These are phyloP conservation scores for Dryobotodes eremita DNA, from an alignment of 2,888 invertebrate species.

Conservation along the genomic window DNA sequence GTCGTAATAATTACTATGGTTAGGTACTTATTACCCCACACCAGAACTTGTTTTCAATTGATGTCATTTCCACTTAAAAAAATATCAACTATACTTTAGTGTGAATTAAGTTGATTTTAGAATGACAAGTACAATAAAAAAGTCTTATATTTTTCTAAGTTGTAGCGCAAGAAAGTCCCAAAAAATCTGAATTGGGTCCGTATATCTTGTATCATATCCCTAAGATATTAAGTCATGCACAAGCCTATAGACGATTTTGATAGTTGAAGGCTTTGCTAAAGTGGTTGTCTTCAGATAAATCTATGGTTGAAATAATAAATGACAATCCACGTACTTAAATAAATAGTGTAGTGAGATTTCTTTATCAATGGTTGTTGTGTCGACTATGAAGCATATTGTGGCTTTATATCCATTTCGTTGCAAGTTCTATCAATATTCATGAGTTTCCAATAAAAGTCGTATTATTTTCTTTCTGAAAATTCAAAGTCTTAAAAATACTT, in stretches of 20 bases:
- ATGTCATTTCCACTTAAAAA: no score
- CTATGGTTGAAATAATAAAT: not conserved
- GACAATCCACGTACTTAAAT: not conserved
- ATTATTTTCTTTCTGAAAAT: not conserved
- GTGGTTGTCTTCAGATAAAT: not conserved
- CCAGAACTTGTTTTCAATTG: not conserved
- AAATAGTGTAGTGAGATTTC: not conserved
- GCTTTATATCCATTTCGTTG: not conserved
- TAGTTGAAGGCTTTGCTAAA: not conserved
- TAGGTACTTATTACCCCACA: not conserved
- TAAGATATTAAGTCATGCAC: constrained; percentile 15
- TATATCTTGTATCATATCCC: not conserved
- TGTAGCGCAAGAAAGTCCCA: not conserved
- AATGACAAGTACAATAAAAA: not conserved
- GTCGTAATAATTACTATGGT: not conserved
- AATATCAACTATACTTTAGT: not conserved
- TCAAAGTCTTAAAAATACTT: not conserved
- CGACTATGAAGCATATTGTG: not conserved
- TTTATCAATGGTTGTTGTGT: not conserved
- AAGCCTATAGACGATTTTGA: constrained; percentile 1
- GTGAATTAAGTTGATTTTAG: not conserved
- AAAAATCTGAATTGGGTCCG: not conserved
- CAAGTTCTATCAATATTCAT: not conserved
- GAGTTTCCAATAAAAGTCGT: not conserved
- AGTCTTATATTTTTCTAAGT: not conserved